Conservation (phyloP, 1,140 invertebrate genomes). For the Lucilia sericata region DNA sequence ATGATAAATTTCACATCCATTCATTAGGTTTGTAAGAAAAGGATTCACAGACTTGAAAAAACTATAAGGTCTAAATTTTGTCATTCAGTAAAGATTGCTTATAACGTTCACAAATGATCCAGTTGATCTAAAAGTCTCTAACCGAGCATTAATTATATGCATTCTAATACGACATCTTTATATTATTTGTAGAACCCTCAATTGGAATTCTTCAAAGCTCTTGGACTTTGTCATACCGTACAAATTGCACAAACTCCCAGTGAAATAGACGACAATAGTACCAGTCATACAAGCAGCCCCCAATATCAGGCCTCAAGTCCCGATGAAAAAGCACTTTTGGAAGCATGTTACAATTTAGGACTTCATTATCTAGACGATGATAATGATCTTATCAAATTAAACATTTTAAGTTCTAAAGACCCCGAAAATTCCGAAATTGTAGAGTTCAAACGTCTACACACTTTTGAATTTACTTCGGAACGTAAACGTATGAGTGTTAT, state of each 20-base stretch:
- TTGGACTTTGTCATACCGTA: slow-evolving; percentile 84
- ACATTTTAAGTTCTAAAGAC: slow-evolving; percentile 58
- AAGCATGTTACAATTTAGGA: slow-evolving; percentile 80
- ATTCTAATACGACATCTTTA: no score
- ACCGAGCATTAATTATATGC: no score
- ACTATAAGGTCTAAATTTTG: no score
- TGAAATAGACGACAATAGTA: neutral
- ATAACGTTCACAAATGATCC: no score
- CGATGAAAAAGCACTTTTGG: slow-evolving; percentile 88
- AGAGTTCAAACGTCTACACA: slow-evolving; percentile 90
- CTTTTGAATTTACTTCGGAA: slow-evolving; percentile 95
- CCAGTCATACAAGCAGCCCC: neutral
- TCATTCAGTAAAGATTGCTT: no score
- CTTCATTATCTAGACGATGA: slow-evolving; percentile 77
- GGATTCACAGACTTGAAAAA: no score
- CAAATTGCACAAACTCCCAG: slow-evolving; percentile 70
- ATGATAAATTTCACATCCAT: no score
- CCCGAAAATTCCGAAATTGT: slow-evolving; percentile 50
- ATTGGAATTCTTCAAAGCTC: slow-evolving; percentile 75
- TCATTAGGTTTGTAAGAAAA: no score
- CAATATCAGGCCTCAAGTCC: slow-evolving; percentile 81
- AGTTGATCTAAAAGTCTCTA: no score
- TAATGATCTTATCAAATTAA: slow-evolving; percentile 68
- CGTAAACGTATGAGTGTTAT: slow-evolving; percentile 96
- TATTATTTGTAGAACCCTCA: slow-evolving; percentile 49